Base-by-base conservation (phyloP, 2,113 vertebrate species). In the Helogale parvula region DNA sequence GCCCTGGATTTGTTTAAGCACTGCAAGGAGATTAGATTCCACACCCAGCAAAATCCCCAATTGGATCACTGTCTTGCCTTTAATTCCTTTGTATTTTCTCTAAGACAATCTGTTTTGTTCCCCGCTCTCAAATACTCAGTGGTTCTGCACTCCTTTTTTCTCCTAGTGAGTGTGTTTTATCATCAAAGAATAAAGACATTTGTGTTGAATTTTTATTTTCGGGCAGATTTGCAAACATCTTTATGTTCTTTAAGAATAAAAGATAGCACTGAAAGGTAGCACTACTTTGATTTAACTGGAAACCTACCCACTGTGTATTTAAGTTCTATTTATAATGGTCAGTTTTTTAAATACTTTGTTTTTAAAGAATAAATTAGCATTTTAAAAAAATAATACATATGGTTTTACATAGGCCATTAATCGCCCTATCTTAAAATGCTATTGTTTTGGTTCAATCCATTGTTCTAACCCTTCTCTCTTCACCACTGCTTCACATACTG, bases 211-310 rank as follows among this genome's bases (percentile, higher is more conserved):
- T 87, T 57, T 57, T 71, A 87, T 68, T 66, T 87, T 54, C 52
- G 35, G 57, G 27, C 57, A 92, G 41, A 89, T 90, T 74, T 68
- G 52, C 85, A 90, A 88, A 93, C 63, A 72, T 89, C 76, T 93
- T 74, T 88, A 12, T 87, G 21, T 87, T 87, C 35, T 92, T 90
- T 93, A 50, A 87, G 69, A 94, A 92, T 87, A 87, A 97, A 95
- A 81, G 88, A 2, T 60, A 52, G 31, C 57, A 83, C 41, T 54
- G 76, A 93, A 92, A 68, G 35, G 14, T 68, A 81, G 15, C 31
- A 38, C 94, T 69, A n/a, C 33, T 92, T 87, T 89, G n/a, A 77
- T 66, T 92, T 85, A 90, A 69, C 60, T 87, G 35, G n/a, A 14
- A 90, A 68, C 3, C 60, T 83, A 52, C 47, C 50, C 16, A 7